A percentile compares a stretch with the other conserved stretches of the same genome.
Evolutionary conservation across 1,140 invertebrate species (phyloP).

Genomic region (Ceratosolen fusciceps): DNA sequence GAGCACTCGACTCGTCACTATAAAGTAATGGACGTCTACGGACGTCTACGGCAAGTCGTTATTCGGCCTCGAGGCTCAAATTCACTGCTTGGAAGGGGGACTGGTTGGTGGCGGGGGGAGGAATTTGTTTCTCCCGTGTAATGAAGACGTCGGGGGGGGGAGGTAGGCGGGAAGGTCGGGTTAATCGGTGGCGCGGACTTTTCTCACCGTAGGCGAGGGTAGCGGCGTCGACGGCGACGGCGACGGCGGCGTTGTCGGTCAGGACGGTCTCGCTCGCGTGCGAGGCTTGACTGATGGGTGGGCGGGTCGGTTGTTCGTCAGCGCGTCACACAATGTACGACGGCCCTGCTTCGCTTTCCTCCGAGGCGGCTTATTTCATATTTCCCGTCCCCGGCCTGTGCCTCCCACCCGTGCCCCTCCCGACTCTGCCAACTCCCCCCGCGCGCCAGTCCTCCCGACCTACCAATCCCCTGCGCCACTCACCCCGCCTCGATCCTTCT

Average conservation of each 20-base stretch:
- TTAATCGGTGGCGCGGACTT: background rate
- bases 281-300: conserved; percentile 37
- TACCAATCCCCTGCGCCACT: background rate
- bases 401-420: background rate
- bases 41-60: no score
- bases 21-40: no score
- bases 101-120: no score
- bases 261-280: background rate
- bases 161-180: background rate
- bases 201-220: background rate
- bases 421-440: background rate
- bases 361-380: background rate
- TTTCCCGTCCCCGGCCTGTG: background rate
- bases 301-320: conserved; percentile 30
- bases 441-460: background rate
- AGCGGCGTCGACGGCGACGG: background rate
- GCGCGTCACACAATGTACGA: conserved; percentile 20
- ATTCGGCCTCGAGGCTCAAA: no score
- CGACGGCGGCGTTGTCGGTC: no score
- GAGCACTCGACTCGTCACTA: no score
- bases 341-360: background rate
- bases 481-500: background rate
- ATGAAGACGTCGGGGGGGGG: background rate
- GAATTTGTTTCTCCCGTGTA: background rate
- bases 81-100: no score